phyloP scores from a whole-genome alignment of 1,140 invertebrate species.

The Procambarus virginalis region DNA sequence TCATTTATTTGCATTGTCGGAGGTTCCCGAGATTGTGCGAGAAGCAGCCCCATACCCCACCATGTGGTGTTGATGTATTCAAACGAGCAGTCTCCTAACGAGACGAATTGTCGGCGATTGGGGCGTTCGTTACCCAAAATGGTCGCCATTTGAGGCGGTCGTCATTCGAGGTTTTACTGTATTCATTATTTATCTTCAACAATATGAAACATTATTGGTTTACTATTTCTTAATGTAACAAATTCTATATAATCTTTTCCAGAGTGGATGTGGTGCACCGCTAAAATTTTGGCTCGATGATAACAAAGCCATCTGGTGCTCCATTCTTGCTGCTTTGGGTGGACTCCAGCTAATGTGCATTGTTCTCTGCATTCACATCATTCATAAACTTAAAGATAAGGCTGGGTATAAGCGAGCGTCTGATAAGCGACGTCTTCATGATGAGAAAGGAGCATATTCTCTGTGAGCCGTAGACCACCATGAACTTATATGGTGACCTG shows the following conservation, averaged over 20 bases:
- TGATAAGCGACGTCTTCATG: constrained; percentile 52
- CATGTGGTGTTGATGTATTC: no score
- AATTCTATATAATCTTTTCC: constrained; percentile 9
- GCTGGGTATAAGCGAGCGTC: constrained; percentile 36
- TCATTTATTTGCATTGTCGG: no score
- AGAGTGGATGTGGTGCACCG: constrained; percentile 74
- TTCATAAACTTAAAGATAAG: constrained; percentile 70
- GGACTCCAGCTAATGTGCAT: constrained; percentile 72
- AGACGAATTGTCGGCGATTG: no score
- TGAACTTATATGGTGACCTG: constrained; percentile 22
- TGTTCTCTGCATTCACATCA: constrained; percentile 71
- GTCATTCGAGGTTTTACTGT: no score
- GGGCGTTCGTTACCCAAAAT: no score
- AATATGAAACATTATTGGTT: no score
- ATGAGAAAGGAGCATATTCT: constrained; percentile 53
- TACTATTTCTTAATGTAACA: no score
- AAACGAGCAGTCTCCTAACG: no score
- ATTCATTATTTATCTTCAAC: no score
- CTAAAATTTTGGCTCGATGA: constrained; percentile 73
- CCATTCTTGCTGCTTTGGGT: constrained; percentile 72
- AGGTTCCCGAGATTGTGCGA: no score
- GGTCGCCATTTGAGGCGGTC: no score
- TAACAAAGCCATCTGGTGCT: constrained; percentile 73
- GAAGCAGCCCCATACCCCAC: no score
- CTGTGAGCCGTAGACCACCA: constrained; percentile 47